Percentiles rank a stretch among this genome's conserved stretches.
These are phyloP conservation scores for Petrolisthes cinctipes DNA, from an alignment of 2,888 invertebrate genomes.

Conservation along the genomic window DNA sequence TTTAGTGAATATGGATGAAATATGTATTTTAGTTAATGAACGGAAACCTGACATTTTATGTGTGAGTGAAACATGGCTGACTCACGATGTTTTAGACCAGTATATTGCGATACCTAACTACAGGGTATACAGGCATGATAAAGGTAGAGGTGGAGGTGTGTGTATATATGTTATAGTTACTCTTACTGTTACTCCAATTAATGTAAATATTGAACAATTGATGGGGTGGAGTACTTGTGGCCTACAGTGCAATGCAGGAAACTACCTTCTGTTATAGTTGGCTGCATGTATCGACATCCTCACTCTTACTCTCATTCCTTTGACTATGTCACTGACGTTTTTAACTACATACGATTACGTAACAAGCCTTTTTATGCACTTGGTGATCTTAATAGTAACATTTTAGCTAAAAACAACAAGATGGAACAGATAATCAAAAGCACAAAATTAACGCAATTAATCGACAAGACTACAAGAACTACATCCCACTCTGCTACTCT, in stretches of 20 bases:
- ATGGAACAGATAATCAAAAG: not conserved
- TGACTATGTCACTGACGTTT: not conserved
- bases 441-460: not conserved
- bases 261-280: constrained; percentile 3
- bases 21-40: not conserved
- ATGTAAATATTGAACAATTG: not conserved
- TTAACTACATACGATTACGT: not conserved
- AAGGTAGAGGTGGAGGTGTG: not conserved
- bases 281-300: not conserved
- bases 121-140: too few relatives aligned
- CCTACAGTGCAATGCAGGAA: constrained; percentile 8
- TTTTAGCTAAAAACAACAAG: not conserved
- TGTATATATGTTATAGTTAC: not conserved
- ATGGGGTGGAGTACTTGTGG: not conserved
- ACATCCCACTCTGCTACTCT: not conserved
- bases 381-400: not conserved
- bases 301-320: not conserved
- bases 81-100: not conserved
- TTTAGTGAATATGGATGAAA: not conserved
- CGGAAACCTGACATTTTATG: not conserved
- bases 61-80: not conserved
- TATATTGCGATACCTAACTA: too few relatives aligned
- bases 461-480: not conserved
- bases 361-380: not conserved
- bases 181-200: not conserved